These are phyloP conservation scores for Lipophrys pholis DNA, from an alignment of 2,113 vertebrate species.

Conservation along the genomic window DNA sequence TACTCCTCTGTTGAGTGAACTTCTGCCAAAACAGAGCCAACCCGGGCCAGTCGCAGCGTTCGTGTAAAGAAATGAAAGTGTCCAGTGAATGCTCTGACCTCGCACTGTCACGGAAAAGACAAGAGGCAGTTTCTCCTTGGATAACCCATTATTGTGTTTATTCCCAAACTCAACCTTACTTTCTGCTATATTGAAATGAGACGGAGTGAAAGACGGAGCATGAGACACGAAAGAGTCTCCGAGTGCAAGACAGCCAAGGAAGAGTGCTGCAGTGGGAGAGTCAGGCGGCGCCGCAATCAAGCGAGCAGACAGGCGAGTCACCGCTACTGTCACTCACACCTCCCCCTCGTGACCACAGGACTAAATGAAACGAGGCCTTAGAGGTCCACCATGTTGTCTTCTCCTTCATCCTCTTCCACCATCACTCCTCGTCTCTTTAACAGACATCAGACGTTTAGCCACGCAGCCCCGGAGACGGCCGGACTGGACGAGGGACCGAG, in stretches of 20 bases:
- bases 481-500: background rate
- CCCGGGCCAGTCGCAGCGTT: slow-evolving; percentile 9
- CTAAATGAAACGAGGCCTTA: slow-evolving; percentile 74
- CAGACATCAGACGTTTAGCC: slow-evolving; percentile 49
- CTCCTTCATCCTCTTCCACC: slow-evolving; percentile 58
- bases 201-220: background rate
- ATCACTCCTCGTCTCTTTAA: slow-evolving; percentile 63
- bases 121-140: slow-evolving; percentile 7
- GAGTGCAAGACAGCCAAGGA: slow-evolving; percentile 3
- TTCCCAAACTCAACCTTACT: slow-evolving; percentile 23
- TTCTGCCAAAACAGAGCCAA: slow-evolving; percentile 32
- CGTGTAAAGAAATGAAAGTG: slow-evolving; percentile 17
- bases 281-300: slow-evolving; percentile 56
- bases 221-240: slow-evolving; percentile 4
- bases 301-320: slow-evolving; percentile 71
- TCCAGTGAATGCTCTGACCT: slow-evolving; percentile 27
- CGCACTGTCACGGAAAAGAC: slow-evolving; percentile 28
- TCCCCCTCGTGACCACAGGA: slow-evolving; percentile 60
- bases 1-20: slow-evolving; percentile 13
- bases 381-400: slow-evolving; percentile 64
- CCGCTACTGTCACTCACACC: slow-evolving; percentile 75
- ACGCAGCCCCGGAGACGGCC: slow-evolving; percentile 33
- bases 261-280: slow-evolving; percentile 1
- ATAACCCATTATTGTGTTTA: slow-evolving; percentile 47
- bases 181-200: slow-evolving; percentile 29